Conservation (phyloP, 2,113 vertebrate species). For the Leiothrix lutea region DNA sequence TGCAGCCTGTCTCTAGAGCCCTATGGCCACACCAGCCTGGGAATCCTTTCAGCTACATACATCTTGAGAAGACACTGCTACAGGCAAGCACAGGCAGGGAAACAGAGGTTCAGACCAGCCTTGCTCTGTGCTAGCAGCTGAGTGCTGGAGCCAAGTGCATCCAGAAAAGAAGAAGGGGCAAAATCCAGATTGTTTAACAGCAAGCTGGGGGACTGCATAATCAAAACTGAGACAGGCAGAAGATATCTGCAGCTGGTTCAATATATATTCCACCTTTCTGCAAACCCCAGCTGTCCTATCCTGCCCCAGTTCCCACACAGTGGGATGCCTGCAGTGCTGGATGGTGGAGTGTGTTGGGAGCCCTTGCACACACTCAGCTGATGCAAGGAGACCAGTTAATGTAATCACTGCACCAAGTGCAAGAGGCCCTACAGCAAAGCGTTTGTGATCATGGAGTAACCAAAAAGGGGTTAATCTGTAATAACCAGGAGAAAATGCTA, state of each 20-base stretch:
- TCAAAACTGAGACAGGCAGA: not conserved
- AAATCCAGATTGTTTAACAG: not conserved
- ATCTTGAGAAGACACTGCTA: not conserved
- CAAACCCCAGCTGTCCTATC: not conserved
- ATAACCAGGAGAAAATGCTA: not conserved
- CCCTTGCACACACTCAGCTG: not conserved
- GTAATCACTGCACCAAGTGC: fast-evolving
- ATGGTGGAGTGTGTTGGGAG: not conserved
- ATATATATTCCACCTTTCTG: not conserved
- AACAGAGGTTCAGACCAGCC: not conserved
- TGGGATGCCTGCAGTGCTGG: not conserved
- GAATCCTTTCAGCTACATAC: not conserved
- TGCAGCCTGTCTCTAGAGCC: not conserved
- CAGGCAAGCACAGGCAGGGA: not conserved
- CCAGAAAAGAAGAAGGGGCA: not conserved
- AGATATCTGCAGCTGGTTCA: not conserved
- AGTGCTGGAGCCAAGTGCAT: not conserved
- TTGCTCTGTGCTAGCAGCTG: not conserved
- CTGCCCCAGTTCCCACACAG: not conserved
- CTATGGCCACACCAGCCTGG: not conserved
- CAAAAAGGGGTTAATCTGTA: not conserved
- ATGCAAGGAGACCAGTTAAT: not conserved
- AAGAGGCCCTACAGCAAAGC: not conserved
- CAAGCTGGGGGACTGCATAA: not conserved
- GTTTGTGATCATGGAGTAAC: not conserved